A percentile compares a stretch with the other conserved stretches of the same genome.
Conservation (phyloP, 2,797 vertebrate genomes). For the Myioborus miniatus region DNA sequence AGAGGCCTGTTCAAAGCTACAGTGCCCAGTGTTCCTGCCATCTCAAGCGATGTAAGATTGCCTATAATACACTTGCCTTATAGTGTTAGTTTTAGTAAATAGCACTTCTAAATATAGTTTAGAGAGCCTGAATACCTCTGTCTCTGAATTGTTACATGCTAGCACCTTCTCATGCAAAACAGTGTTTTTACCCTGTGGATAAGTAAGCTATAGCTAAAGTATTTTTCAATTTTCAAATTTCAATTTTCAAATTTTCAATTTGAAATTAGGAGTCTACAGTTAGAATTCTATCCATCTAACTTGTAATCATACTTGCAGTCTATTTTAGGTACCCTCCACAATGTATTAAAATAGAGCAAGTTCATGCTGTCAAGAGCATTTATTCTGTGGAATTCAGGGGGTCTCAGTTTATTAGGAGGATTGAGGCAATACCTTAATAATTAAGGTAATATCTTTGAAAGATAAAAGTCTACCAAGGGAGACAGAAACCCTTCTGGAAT, state of each 20-base stretch:
- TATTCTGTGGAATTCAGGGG: not conserved
- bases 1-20: not conserved
- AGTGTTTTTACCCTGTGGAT: not conserved
- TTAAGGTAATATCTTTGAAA: not conserved
- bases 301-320: not conserved
- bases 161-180: not conserved
- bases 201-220: not conserved
- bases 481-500: not conserved
- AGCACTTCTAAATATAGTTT: not conserved
- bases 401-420: not conserved
- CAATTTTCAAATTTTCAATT: not conserved
- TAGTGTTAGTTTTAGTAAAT: not conserved
- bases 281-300: not conserved
- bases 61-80: not conserved
- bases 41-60: not conserved
- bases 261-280: not conserved
- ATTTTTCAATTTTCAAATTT: not conserved
- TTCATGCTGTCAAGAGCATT: rapidly evolving
- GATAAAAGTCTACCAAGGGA: not conserved
- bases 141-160: not conserved
- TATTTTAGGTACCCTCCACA: not conserved
- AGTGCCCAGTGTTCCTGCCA: not conserved
- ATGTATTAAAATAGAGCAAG: not conserved
- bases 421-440: not conserved
- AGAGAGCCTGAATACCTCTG: not conserved